Base-by-base conservation (phyloP, 1,140 invertebrate species). In the fruit fly (Drosophila melanogaster) region DNA sequence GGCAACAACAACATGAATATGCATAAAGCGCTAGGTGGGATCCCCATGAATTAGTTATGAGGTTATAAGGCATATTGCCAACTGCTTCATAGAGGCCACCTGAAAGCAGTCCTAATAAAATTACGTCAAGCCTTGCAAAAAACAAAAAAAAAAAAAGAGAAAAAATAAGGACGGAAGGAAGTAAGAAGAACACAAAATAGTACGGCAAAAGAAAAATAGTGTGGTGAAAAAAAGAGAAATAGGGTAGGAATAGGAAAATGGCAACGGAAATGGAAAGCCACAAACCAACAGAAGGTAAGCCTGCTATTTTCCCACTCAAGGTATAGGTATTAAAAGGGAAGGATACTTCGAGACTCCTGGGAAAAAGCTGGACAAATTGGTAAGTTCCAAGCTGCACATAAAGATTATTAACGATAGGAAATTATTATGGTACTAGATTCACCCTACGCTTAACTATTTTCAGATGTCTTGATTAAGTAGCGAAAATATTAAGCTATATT, bases 31-130 rank as follows among this genome's bases (percentile, higher is more conserved):
- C 60, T 62, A 86, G 78, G 64, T 78, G 83, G 74, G 64, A 55
- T 71, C 62, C 49, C 33, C 69, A 75, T 86, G 78, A 87, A 86
- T 86, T 81, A 86, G 69, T 86, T 81, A 87, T 78, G 65, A 81
- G 81, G 56, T 74, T 64, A 78, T 70, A 78, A 66, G 64, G 54
- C 56, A 64, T 76, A 83, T 61, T 57, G 75, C 69, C 74, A 64
- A 73, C 47, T 35, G 70, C 26, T 56, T 47, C 49, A 26, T 22
- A 73, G 60, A 55, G 67, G 47, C 49, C 57, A 37, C 57, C 70
- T 38, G 59, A 66, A 53, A 62, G 37, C 37, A 69, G 41, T 44
- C 43, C 50, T 81, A 61, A 81, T 69, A 69, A 79, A 83, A 83
- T 83, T 83, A 78, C 80, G 47, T 44, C 54, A 44, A 59, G 60